Conservation (phyloP, 2,888 invertebrate species). For the Acanthosoma haemorrhoidale region DNA sequence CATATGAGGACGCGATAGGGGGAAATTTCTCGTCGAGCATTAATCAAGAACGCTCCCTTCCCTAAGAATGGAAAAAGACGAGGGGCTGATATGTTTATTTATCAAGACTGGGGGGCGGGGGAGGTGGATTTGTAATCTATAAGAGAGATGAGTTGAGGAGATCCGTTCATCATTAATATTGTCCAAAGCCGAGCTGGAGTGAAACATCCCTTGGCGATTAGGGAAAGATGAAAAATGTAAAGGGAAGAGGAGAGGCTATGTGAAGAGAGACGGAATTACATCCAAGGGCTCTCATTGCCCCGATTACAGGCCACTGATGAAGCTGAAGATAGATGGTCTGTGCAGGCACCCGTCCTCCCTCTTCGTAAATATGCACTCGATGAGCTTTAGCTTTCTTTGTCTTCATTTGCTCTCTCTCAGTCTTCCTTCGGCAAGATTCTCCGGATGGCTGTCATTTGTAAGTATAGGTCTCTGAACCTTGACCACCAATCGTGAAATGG, state of each 20-base stretch:
- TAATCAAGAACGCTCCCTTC: background rate
- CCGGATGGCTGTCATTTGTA: background rate
- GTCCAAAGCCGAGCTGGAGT: background rate
- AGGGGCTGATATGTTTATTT: slow-evolving; percentile 17
- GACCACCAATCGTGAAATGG: background rate
- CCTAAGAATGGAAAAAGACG: background rate
- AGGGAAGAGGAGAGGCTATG: background rate
- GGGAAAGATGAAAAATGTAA: slow-evolving; percentile 8
- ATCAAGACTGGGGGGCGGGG: background rate
- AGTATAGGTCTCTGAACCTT: background rate
- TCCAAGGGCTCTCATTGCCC: background rate
- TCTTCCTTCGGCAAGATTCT: background rate
- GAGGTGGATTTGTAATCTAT: background rate
- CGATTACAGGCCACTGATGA: background rate
- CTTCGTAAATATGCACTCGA: background rate
- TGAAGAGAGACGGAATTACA: slow-evolving; percentile 4
- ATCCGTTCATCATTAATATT: slow-evolving; percentile 21
- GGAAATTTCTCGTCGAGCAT: no score
- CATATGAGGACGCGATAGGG: no score
- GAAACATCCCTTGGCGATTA: no score
- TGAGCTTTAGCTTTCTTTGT: slow-evolving; percentile 1
- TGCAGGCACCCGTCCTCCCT: background rate
- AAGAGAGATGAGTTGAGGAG: background rate
- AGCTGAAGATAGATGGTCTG: background rate
- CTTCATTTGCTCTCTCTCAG: background rate